Evolutionary conservation across 2,113 vertebrate genomes (phyloP), one percentile per base, ranked within the genome.

Genomic region (Hydropotes inermis): DNA sequence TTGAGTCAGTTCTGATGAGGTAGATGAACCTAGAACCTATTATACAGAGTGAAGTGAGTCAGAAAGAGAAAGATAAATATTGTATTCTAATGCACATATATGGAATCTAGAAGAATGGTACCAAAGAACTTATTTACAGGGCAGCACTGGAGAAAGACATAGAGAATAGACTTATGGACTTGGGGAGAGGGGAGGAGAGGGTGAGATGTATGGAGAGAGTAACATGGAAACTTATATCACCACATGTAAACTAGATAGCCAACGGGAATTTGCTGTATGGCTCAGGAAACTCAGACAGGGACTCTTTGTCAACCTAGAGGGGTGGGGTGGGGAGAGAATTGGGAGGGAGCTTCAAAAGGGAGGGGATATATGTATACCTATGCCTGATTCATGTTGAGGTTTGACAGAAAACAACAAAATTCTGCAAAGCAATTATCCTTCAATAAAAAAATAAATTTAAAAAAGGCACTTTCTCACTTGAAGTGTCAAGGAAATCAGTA

Each of bases 401-500:
- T 67, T 67, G 33, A 67, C 64, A 67, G 64, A 67, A 67, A 21
- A 21, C 61, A 64, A 52, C 14, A 52, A 64, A 64, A 64, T 33
- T 64, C 30, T 33, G 14, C 7, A 64, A 64, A 64, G 60, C 6
- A 33, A 33, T 64, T 64, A 17, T 17, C 61, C 1, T 15, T 16
- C 61, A 64, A 61, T 33, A 3, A 33, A 64, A 64, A 30, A 64
- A 17, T 64, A 64, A 33, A 33, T 17, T 36, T 21, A 5, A 3
- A 39, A 78, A 96, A 91, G 30, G 45, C 55, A 84, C 60, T 93
- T 97, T 97, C 85, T 96, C 88, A 91, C 96, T 97, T 97, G 97
- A 97, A 97, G 96, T 96, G 79, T 93, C 70, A 47, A 76, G 45
- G 90, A 97, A 98, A 97, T 98, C 94, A 97, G 97, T 97, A 96